Evolutionary conservation across 2,888 invertebrate species (phyloP), one percentile per base, ranked within the genome.

Genomic region (Capitulum mitella): DNA sequence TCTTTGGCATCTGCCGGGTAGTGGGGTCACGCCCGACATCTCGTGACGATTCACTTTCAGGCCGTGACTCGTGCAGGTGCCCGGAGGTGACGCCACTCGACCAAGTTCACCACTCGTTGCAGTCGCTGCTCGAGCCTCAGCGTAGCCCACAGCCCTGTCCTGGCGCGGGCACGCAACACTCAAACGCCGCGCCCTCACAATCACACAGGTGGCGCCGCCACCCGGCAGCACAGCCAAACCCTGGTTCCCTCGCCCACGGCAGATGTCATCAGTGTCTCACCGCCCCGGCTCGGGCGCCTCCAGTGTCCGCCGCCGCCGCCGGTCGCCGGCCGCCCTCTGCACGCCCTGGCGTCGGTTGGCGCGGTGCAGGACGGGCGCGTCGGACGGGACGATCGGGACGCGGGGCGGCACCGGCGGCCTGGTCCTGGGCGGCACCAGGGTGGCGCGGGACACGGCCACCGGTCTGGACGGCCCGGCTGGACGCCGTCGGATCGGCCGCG

Each of bases 211-310:
- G 26, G 51, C 51, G 51, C 51, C 51, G 5, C 51, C 58, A 14
- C 58, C n/a, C 5, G n/a, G 58, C 58, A 58, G n/a, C 58, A 58
- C 58, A 58, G 58, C 58, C 58, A 58, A 58, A 29, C 58, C n/a
- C 58, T 29, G 29, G 58, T 58, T 54, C 58, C 3, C 3, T 8
- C 6, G 1, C n/a, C 5, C 6, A n/a, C 58, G 29, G 29, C 29
- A 58, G 58, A n/a, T 58, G 58, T 58, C 58, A 29, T 12, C 43
- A 43, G 43, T 12, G 43, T 43, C 43, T 5, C 43, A n/a, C n/a
- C n/a, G n/a, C 29, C n/a, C 58, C 58, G n/a, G 58, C 58, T 43
- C 43, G 12, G 12, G 43, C 43, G 43, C 43, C n/a, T n/a, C n/a
- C n/a, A n/a, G n/a, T n/a, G n/a, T n/a, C n/a, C n/a, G 51, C 16